Percentiles rank a stretch among this genome's conserved stretches.
phyloP scores from a whole-genome alignment of 1,140 invertebrate species.

The Calycopis cecrops region DNA sequence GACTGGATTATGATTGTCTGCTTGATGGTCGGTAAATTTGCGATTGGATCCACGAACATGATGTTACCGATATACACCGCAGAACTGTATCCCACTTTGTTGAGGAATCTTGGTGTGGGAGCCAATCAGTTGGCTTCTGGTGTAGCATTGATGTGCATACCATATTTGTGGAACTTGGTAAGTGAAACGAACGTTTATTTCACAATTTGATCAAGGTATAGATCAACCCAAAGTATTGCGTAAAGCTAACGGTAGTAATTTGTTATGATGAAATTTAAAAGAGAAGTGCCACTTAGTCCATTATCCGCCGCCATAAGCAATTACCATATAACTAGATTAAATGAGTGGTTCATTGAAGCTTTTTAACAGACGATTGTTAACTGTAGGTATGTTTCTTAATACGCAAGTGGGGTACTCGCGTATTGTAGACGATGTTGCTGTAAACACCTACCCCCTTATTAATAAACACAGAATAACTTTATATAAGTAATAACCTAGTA shows the following conservation, averaged over 20 bases:
- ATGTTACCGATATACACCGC: conserved; percentile 84
- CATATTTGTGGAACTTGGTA: conserved; percentile 83
- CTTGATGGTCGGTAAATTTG: conserved; percentile 82
- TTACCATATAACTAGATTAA: no score
- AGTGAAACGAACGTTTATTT: conserved; percentile 37
- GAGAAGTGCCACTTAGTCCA: no score
- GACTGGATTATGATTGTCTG: conserved; percentile 78
- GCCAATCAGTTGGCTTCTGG: conserved; percentile 82
- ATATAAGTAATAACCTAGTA: no score
- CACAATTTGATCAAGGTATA: no score
- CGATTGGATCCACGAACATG: conserved; percentile 82
- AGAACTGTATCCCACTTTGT: conserved; percentile 83
- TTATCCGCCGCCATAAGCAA: no score
- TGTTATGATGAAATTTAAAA: neutral
- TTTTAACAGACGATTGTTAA: neutral
- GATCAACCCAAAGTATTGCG: no score
- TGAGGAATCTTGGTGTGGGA: conserved; percentile 84
- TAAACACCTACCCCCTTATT: no score
- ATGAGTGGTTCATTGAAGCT: neutral
- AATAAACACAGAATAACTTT: no score
- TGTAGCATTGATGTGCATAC: conserved; percentile 81
- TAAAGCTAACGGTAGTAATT: neutral
- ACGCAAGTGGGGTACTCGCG: no score
- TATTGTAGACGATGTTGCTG: no score
- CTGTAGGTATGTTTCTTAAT: no score